Evolutionary conservation across 2,113 vertebrate genomes (phyloP).

Genomic region (Thunnus maccoyii): DNA sequence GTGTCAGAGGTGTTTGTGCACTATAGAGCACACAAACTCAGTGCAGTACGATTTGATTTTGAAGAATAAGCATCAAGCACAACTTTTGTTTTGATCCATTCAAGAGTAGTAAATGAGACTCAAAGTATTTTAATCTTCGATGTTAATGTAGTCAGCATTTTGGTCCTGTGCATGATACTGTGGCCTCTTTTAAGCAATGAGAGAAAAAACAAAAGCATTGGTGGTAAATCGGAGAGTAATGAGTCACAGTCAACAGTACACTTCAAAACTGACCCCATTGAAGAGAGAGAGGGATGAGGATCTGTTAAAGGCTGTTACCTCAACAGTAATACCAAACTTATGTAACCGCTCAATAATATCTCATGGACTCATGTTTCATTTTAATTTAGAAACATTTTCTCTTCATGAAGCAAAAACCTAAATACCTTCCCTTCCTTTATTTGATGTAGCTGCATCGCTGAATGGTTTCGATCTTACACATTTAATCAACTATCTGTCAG

Average conservation of each 20-base stretch:
- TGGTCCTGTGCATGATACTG: slow-evolving; percentile 1
- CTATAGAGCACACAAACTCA: background rate
- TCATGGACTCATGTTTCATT: slow-evolving; percentile 14
- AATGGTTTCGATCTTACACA: slow-evolving; percentile 22
- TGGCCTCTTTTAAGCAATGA: slow-evolving; percentile 17
- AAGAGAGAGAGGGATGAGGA: slow-evolving; percentile 1
- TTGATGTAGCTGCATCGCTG: background rate
- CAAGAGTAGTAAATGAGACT: slow-evolving; percentile 10
- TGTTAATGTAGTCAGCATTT: background rate
- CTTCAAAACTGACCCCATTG: slow-evolving; percentile 51
- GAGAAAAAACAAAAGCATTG: slow-evolving; percentile 32
- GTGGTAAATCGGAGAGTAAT: slow-evolving; percentile 24
- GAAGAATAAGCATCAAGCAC: background rate
- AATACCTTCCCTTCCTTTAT: background rate
- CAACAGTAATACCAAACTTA: no score
- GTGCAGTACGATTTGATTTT: background rate
- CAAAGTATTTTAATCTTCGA: slow-evolving; percentile 5
- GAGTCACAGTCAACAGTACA: slow-evolving; percentile 48
- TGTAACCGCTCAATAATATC: background rate
- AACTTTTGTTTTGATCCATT: background rate
- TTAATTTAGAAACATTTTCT: slow-evolving; percentile 1
- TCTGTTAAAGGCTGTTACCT: background rate
- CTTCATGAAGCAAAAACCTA: background rate
- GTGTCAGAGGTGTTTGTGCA: slow-evolving; percentile 17
- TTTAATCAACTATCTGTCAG: background rate